Conservation (phyloP, 2,797 vertebrate genomes). For the Mormyrops attenuatus region DNA sequence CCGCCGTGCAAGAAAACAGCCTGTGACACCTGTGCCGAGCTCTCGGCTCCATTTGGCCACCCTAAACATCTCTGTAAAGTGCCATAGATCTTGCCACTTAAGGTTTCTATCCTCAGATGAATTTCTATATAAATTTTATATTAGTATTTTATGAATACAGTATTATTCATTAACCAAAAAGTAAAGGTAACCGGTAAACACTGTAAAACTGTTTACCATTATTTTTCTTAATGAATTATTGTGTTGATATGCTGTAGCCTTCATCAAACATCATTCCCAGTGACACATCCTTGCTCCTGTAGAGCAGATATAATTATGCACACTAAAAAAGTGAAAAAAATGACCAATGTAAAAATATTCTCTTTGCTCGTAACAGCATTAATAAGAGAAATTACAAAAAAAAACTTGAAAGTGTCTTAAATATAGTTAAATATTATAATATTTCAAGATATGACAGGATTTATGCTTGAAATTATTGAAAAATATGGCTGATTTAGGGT, state of each 20-base stretch:
- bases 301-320: neutral
- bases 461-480: slow-evolving; percentile 10
- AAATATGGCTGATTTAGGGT: neutral
- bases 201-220: neutral
- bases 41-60: neutral
- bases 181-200: neutral
- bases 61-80: neutral
- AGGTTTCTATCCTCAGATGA: neutral
- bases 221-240: neutral
- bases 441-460: neutral
- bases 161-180: neutral
- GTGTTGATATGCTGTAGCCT: neutral
- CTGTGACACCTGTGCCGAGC: neutral
- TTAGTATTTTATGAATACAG: neutral
- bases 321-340: neutral
- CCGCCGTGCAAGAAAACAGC: neutral
- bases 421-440: slow-evolving; percentile 4
- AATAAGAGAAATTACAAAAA: neutral
- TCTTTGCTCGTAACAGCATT: slow-evolving; percentile 1
- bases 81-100: neutral
- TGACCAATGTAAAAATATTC: slow-evolving; percentile 8
- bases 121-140: neutral
- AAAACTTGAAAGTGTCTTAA: slow-evolving; percentile 5
- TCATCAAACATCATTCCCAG: neutral
- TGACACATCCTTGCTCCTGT: neutral